Evolutionary conservation across 2,113 vertebrate species (phyloP).

Genomic region (Varanus komodoensis): DNA sequence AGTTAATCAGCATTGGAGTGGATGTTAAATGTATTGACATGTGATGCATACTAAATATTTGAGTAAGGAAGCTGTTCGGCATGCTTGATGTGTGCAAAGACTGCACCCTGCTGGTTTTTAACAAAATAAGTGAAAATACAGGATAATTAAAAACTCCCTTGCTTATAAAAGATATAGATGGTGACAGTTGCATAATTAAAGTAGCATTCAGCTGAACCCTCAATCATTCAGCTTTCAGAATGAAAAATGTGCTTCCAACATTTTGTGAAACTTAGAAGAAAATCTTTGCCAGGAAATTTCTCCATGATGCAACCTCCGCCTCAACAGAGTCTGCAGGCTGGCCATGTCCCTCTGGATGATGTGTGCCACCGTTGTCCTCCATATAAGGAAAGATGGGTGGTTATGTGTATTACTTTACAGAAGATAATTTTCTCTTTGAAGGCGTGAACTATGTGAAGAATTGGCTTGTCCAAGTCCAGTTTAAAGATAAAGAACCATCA

Average conservation of each 20-base stretch:
- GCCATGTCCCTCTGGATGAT: not conserved
- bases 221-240: not conserved
- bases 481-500: too few species aligned
- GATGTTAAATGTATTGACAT: not conserved
- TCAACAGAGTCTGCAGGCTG: not conserved
- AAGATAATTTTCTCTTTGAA: too few species aligned
- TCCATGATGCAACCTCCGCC: not conserved
- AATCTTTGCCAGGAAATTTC: not conserved
- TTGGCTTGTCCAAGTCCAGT: too few species aligned
- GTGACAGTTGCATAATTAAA: not conserved
- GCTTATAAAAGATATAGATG: not conserved
- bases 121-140: not conserved
- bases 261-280: not conserved
- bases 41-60: not conserved
- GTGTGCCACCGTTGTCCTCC: not conserved
- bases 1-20: slow-evolving; percentile 25
- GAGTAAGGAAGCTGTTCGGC: not conserved
- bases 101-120: slow-evolving; percentile 49
- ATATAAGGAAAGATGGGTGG: not conserved
- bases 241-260: not conserved
- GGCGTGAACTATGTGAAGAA: too few species aligned
- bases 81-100: slow-evolving; percentile 3
- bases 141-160: not conserved
- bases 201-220: not conserved
- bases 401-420: too few species aligned